Conservation (phyloP, 2,888 invertebrate species). For the Pelosia muscerda region DNA sequence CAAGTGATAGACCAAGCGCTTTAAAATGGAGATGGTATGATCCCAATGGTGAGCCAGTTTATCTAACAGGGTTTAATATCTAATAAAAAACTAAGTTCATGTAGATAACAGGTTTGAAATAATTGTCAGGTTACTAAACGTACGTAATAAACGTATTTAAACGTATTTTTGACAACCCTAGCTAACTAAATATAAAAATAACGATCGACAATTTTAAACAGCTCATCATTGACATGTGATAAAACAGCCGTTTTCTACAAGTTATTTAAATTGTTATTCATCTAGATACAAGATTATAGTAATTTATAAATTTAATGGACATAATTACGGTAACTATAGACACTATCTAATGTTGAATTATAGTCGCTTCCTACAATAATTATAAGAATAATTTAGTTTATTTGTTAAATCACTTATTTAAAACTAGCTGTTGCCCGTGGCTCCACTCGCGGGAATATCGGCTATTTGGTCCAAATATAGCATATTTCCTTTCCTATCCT, state of each 20-base stretch:
- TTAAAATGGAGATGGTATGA: background rate
- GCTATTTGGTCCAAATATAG: too few species aligned
- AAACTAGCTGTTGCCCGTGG: too few species aligned
- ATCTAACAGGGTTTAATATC: background rate
- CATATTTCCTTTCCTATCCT: too few species aligned
- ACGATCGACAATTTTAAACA: slow-evolving; percentile 7
- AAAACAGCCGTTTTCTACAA: slow-evolving; percentile 6
- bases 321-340: slow-evolving; percentile 2
- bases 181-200: slow-evolving; percentile 9
- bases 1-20: background rate
- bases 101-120: background rate
- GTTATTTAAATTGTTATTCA: slow-evolving; percentile 5
- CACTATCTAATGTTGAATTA: background rate
- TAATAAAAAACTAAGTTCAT: background rate
- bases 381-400: background rate
- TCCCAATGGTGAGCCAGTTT: background rate
- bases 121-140: background rate
- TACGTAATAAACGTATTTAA: background rate
- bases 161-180: background rate
- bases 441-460: too few species aligned
- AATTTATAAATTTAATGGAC: slow-evolving; percentile 7
- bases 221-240: slow-evolving; percentile 8
- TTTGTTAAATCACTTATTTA: background rate
- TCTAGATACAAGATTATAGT: slow-evolving; percentile 8
- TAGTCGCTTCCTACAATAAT: background rate